These are phyloP conservation scores for Schlechtendalia chinensis DNA, from an alignment of 1,140 invertebrate species.

Conservation along the genomic window DNA sequence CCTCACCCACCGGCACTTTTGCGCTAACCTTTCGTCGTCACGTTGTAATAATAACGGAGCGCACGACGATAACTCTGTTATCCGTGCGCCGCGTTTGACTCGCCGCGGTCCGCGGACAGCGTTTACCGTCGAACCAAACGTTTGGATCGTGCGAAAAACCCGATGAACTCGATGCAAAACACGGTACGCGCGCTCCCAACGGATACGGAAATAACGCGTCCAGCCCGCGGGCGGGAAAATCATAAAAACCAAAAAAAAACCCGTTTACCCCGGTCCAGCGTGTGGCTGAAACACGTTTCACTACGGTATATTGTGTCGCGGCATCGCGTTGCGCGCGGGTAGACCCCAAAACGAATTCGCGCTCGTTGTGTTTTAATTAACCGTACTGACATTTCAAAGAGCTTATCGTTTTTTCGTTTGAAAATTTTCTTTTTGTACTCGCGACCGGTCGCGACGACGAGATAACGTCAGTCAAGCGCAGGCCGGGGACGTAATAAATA, in stretches of 20 bases:
- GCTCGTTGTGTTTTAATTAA: slow-evolving; percentile 19
- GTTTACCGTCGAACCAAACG: not conserved
- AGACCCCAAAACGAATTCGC: not conserved
- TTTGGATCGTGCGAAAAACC: slow-evolving; percentile 38
- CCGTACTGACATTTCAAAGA: not conserved
- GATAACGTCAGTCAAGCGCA: slow-evolving; percentile 23
- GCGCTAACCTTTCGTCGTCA: too few species aligned
- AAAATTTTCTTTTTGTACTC: slow-evolving; percentile 13
- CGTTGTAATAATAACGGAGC: too few species aligned
- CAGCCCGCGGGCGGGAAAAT: too few species aligned
- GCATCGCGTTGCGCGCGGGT: too few species aligned
- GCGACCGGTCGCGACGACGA: not conserved
- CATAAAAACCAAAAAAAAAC: too few species aligned
- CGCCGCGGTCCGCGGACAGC: slow-evolving; percentile 19
- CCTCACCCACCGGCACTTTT: not conserved
- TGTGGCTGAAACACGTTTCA: not conserved
- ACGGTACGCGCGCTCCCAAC: too few species aligned
- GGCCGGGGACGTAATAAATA: not conserved
- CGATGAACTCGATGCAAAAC: slow-evolving; percentile 31
- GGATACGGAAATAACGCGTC: too few species aligned
- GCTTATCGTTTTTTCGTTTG: slow-evolving; percentile 31
- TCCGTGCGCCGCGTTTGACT: slow-evolving; percentile 39
- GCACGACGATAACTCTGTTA: too few species aligned
- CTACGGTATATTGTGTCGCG: too few species aligned
- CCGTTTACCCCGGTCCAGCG: too few species aligned